Percentiles rank a stretch among this genome's conserved stretches.
phyloP scores from a whole-genome alignment of 2,113 vertebrate genomes.

The Rattus rattus region DNA sequence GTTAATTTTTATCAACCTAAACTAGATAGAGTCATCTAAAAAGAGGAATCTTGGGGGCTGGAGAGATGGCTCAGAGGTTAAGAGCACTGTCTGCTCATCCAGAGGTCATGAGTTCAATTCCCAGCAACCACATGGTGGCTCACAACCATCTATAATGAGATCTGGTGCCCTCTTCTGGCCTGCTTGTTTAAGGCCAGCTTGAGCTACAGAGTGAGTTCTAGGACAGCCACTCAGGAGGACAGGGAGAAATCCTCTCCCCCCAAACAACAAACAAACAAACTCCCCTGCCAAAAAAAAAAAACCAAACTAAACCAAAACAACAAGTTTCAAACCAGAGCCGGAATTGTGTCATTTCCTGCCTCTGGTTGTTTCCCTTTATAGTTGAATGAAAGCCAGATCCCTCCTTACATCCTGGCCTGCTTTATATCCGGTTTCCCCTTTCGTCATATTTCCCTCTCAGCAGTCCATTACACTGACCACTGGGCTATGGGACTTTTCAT shows the following conservation, averaged over 20 bases:
- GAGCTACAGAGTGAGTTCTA: neutral
- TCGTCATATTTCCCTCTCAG: neutral
- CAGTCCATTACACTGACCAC: rapidly evolving
- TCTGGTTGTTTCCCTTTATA: constrained; percentile 30
- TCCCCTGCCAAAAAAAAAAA: no score
- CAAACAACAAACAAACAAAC: no score
- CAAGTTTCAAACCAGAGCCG: neutral
- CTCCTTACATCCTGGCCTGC: neutral
- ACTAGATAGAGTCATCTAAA: neutral
- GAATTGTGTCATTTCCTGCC: constrained; percentile 43
- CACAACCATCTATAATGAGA: no score
- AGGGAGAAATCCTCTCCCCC: neutral
- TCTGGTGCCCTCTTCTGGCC: no score
- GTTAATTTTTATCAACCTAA: no score
- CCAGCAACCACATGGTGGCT: no score
- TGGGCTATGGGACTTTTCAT: rapidly evolving
- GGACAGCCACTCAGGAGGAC: neutral
- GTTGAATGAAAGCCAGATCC: constrained; percentile 20
- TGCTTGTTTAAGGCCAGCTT: neutral
- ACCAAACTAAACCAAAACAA: no score
- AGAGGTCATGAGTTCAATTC: no score
- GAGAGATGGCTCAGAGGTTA: no score
- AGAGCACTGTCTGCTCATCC: no score
- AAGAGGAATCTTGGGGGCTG: neutral
- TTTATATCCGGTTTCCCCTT: neutral